Evolutionary conservation across 1,140 invertebrate genomes (phyloP).

Genomic region (Drosophila santomea): DNA sequence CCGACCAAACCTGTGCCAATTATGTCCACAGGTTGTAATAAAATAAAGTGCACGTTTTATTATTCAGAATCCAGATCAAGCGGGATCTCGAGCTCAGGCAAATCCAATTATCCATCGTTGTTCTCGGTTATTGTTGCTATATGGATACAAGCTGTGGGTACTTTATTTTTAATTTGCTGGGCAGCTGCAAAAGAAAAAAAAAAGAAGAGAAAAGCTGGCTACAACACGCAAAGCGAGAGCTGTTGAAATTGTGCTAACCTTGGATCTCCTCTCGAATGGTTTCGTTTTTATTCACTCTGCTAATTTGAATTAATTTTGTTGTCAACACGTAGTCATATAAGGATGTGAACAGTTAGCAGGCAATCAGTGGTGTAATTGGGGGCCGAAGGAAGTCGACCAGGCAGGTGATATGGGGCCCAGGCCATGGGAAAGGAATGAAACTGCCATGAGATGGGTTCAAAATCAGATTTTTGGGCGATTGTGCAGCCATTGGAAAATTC

Average conservation of each 20-base stretch:
- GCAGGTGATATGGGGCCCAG: constrained; percentile 4
- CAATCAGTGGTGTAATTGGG: constrained; percentile 51
- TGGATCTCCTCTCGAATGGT: constrained; percentile 45
- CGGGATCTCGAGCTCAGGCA: constrained; percentile 30
- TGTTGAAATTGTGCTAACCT: constrained; percentile 78
- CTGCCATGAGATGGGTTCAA: constrained; percentile 1
- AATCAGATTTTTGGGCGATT: constrained; percentile 17
- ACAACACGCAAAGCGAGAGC: constrained; percentile 75
- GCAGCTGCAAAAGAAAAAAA: constrained; percentile 56
- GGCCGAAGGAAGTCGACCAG: constrained; percentile 24
- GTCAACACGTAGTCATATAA: constrained; percentile 78
- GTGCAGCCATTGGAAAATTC: constrained; percentile 26
- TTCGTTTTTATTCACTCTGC: constrained; percentile 41
- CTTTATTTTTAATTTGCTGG: constrained; percentile 48
- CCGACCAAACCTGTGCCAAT: constrained; percentile 61
- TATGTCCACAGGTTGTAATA: constrained; percentile 73
- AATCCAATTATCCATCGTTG: constrained; percentile 44
- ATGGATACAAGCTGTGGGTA: constrained; percentile 16
- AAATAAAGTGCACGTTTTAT: constrained; percentile 58
- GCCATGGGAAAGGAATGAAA: constrained; percentile 22
- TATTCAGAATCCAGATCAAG: constrained; percentile 50
- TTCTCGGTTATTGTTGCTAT: constrained; percentile 37
- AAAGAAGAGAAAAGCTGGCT: constrained; percentile 26
- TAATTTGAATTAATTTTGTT: constrained; percentile 83
- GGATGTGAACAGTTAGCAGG: constrained; percentile 70